Conservation (phyloP, 2,797 vertebrate species). For the Varecia variegata region DNA sequence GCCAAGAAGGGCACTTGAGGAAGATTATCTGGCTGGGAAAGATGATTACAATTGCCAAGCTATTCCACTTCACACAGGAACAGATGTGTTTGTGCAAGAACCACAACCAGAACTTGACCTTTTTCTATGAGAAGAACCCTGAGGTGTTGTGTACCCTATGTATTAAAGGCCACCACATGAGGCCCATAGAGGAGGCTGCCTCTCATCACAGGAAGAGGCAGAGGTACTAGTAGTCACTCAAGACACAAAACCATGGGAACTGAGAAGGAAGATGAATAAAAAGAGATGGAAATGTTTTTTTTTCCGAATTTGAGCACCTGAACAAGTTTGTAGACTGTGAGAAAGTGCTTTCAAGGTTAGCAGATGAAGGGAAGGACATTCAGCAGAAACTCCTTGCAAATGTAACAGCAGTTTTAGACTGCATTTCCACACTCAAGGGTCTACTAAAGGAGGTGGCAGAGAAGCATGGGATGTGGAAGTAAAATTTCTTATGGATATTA, state of each 20-base stretch:
- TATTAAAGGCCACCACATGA: constrained; percentile 85
- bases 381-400: not conserved
- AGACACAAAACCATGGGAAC: not conserved
- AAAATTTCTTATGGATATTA: not conserved
- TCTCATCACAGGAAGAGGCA: not conserved
- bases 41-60: not conserved
- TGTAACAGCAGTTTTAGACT: too few species aligned
- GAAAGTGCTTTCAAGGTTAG: not conserved
- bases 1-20: constrained; percentile 83
- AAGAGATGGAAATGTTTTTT: not conserved
- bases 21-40: constrained; percentile 72
- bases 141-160: constrained; percentile 85
- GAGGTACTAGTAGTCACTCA: not conserved
- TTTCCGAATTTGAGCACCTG: not conserved
- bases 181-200: constrained; percentile 64
- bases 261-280: not conserved
- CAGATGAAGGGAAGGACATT: not conserved
- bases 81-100: constrained; percentile 58
- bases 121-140: constrained; percentile 85
- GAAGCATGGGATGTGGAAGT: not conserved
- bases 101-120: constrained; percentile 85
- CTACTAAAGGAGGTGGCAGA: not conserved
- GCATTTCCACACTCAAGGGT: not conserved
- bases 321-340: not conserved
- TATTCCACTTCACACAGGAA: not conserved